Conservation (phyloP, 1,140 invertebrate genomes). For the Chionoecetes opilio region DNA sequence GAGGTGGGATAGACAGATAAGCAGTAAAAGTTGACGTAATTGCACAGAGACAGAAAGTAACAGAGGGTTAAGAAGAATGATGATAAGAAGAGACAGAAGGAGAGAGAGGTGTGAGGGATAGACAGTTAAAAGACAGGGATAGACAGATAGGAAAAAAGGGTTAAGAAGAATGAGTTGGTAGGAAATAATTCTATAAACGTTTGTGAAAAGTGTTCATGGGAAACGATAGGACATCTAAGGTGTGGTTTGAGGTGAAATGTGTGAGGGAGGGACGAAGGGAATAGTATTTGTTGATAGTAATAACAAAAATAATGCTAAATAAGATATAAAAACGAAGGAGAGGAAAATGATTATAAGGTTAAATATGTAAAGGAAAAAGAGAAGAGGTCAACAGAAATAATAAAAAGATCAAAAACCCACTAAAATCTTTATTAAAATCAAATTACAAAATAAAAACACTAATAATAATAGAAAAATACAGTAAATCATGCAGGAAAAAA, state of each 20-base stretch:
- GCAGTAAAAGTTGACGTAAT: too few relatives aligned
- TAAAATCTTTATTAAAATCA: conserved; percentile 6
- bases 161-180: not conserved
- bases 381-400: not conserved
- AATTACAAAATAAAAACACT: not conserved
- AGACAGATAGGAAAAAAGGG: conserved; percentile 36
- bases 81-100: too few relatives aligned
- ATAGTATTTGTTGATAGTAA: not conserved
- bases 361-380: not conserved
- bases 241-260: not conserved
- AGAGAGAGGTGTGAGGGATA: too few relatives aligned
- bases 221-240: not conserved
- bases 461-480: not conserved
- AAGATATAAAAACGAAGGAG: not conserved
- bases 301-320: not conserved
- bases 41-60: too few relatives aligned
- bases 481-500: conserved; percentile 38
- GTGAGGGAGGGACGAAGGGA: not conserved
- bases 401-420: not conserved
- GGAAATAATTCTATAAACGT: not conserved
- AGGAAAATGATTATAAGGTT: not conserved
- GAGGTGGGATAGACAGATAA: too few relatives aligned
- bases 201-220: not conserved
- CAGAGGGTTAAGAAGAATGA: too few relatives aligned
- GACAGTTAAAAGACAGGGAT: conserved; percentile 52